phyloP scores from a whole-genome alignment of 2,113 vertebrate species.

The Thymallus thymallus region DNA sequence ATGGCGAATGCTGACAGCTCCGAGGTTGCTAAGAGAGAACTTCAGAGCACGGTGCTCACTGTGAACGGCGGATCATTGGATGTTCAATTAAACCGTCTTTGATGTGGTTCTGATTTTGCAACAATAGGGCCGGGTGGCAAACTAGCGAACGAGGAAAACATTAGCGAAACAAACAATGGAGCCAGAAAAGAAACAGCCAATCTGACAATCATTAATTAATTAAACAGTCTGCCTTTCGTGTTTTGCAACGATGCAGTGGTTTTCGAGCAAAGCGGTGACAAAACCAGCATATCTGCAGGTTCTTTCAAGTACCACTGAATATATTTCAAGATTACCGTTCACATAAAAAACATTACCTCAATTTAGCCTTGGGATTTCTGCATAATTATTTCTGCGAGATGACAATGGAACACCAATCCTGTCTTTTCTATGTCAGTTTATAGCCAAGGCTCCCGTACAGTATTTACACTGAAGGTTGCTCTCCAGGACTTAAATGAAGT shows the following conservation, averaged over 20 bases:
- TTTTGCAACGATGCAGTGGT: constrained; percentile 45
- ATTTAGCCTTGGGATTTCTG: constrained; percentile 45
- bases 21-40: constrained; percentile 36
- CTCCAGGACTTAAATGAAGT: not conserved
- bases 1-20: constrained; percentile 30
- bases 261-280: constrained; percentile 41
- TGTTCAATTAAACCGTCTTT: constrained; percentile 49
- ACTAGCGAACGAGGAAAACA: constrained; percentile 14
- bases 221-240: constrained; percentile 20
- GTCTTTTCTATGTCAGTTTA: too few relatives aligned
- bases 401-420: not conserved
- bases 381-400: not conserved
- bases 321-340: constrained; percentile 50
- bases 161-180: constrained; percentile 37
- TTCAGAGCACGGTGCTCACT: constrained; percentile 3
- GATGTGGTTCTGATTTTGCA: constrained; percentile 38
- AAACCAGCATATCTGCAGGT: constrained; percentile 38
- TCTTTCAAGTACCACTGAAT: constrained; percentile 42
- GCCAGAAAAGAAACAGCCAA: not conserved
- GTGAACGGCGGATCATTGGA: constrained; percentile 14
- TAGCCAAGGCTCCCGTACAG: too few relatives aligned
- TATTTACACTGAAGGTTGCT: too few relatives aligned
- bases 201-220: not conserved
- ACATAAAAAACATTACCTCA: constrained; percentile 45
- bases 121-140: constrained; percentile 32